Base-by-base conservation (phyloP, 2,797 vertebrate species). In the Pseudotriccus pelzelni region DNA sequence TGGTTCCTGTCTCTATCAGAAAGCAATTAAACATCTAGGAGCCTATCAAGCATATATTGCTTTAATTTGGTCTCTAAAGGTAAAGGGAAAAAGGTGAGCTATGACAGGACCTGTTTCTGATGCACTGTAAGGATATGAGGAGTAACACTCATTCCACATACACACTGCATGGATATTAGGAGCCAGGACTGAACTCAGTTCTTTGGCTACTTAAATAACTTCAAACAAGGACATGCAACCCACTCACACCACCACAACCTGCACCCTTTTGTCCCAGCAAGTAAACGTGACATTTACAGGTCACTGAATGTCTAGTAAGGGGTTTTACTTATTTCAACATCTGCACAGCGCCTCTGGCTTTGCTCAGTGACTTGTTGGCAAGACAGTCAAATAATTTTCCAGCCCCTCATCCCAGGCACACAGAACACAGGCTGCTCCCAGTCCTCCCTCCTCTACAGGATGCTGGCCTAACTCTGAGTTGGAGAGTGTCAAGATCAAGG, bases 41-140 rank as follows among this genome's bases (percentile, higher is more conserved):
- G 49, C 11, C n/a, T 7, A 5, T 7, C 1, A 3, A 17, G 55
- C 18, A 4, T 4, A 1, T 14, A 21, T 20, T 36, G 28, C 24
- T 41, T 24, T 27, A 23, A 14, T 6, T 8, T 32, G 36, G 24
- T 5, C n/a, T 21, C 39, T 27, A 32, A 50, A 50, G 20, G 20
- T 12, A 24, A 24, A 30, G 49, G 22, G 7, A 50, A n/a, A 12
- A 21, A 36, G 27, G 16, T 2, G 10, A 53, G 28, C 28, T 49
- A 2, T 6, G 23, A 18, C 16, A 16, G 63, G 17, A 46, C 1
- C 15, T 4, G 9, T 44, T 58, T 34, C 47, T 30, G 53, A 9
- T 4, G 1, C 7, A 10, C 1, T 14, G 21, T 6, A 44, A 39
- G 36, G 59, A 21, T 34, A 20, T 12, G 5, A 24, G 25, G 28